phyloP scores from a whole-genome alignment of 2,888 invertebrate genomes.

The Caenorhabditis afra region DNA sequence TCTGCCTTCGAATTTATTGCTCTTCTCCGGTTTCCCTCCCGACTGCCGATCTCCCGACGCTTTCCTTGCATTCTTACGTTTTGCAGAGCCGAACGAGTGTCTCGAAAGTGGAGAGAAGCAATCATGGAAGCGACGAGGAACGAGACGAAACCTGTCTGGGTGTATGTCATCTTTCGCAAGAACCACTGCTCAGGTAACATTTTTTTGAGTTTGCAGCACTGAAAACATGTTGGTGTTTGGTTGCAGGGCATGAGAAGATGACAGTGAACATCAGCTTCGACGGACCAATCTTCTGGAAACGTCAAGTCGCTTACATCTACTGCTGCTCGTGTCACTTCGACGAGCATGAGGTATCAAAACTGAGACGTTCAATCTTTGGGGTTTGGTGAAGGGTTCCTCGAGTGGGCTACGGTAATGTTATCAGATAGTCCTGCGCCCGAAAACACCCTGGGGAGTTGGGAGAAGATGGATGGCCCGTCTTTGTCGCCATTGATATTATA shows the following conservation, averaged over 20 bases:
- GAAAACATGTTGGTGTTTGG: not conserved
- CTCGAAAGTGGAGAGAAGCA: slow-evolving; percentile 50
- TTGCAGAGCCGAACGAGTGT: slow-evolving; percentile 58
- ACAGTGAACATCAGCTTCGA: slow-evolving; percentile 79
- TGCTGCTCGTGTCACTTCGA: slow-evolving; percentile 80
- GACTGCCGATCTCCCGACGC: not conserved
- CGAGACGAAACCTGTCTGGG: slow-evolving; percentile 79
- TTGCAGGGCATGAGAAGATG: slow-evolving; percentile 78
- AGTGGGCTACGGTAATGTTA: slow-evolving; percentile 51
- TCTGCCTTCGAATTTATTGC: slow-evolving; percentile 44
- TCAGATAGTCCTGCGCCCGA: slow-evolving; percentile 38
- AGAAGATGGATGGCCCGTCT: slow-evolving; percentile 50
- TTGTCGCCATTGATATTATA: slow-evolving; percentile 55
- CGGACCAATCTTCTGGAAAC: slow-evolving; percentile 80
- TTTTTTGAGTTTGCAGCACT: not conserved
- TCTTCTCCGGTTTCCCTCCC: slow-evolving; percentile 35
- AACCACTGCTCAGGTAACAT: slow-evolving; percentile 71
- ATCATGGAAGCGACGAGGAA: slow-evolving; percentile 70
- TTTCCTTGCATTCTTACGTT: slow-evolving; percentile 5
- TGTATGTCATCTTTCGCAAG: slow-evolving; percentile 80
- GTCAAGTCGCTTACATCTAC: slow-evolving; percentile 80
- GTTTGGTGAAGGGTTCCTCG: not conserved
- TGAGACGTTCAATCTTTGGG: slow-evolving; percentile 20
- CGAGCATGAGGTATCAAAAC: slow-evolving; percentile 75
- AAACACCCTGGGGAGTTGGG: slow-evolving; percentile 45